Conservation (phyloP, 2,797 vertebrate genomes). For the Natrix natrix region DNA sequence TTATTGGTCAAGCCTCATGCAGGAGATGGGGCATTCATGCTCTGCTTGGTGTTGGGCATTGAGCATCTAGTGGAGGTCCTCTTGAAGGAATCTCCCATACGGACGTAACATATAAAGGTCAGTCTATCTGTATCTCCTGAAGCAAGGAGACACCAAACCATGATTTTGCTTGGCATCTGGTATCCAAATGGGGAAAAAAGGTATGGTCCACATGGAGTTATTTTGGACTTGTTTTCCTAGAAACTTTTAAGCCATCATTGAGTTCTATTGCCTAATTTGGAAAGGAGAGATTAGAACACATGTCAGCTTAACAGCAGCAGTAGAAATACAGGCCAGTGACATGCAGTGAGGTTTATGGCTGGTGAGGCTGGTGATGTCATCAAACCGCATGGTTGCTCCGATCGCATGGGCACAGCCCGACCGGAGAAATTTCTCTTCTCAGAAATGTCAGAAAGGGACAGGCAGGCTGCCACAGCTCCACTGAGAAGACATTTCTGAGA, state of each 20-base stretch:
- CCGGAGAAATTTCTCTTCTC: too few relatives aligned
- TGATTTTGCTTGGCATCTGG: background rate
- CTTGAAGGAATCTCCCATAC: background rate
- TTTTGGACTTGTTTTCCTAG: background rate
- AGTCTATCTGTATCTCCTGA: background rate
- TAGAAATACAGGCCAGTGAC: background rate
- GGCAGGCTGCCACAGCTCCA: too few relatives aligned
- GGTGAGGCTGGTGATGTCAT: too few relatives aligned
- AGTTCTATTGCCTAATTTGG: background rate
- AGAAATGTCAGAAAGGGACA: too few relatives aligned
- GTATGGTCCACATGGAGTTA: background rate
- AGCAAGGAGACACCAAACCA: background rate
- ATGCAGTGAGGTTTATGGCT: too few relatives aligned
- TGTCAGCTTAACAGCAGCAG: background rate
- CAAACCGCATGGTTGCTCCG: too few relatives aligned
- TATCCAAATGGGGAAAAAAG: background rate
- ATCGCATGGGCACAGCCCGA: too few relatives aligned
- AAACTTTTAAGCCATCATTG: background rate
- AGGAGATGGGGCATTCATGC: background rate
- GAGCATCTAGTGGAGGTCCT: background rate
- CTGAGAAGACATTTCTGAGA: too few relatives aligned
- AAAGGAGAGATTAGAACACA: background rate
- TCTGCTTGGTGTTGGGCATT: background rate
- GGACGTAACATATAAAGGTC: background rate
- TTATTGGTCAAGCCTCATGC: background rate